Base-by-base conservation (phyloP, 2,113 vertebrate genomes). In the Oncorhynchus masou region DNA sequence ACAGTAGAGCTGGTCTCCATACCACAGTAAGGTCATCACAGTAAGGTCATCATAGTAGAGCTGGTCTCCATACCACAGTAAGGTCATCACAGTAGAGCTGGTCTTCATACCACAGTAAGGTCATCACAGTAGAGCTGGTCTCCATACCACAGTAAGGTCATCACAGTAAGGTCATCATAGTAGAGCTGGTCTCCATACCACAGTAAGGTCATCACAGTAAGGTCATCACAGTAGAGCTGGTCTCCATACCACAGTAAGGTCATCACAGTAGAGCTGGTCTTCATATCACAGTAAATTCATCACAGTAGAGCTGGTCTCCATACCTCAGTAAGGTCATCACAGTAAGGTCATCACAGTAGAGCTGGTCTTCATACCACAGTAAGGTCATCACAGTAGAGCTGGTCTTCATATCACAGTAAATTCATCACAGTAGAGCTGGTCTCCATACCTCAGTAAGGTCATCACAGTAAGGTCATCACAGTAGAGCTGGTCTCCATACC, bases 51-150 rank as follows among this genome's bases (percentile, higher is more conserved):
- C n/a, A n/a, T n/a, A n/a, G n/a, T n/a, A n/a, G n/a, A n/a, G 24
- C 86, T 99, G 19, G 93, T 96, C 24, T 99, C 96, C 25, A 86
- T 99, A 65, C 93, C 96, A 1, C 94, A 95, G 97, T 99, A 91
- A 88, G 88, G 24, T 24, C 2, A 67, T 25, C 1, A 59, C 16
- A 24, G 34, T n/a, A 70, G n/a, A n/a, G 24, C 86, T 99, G 19
- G 93, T 96, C 24, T 99, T 96, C 25, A 86, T 99, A 65, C 93
- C 96, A 1, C 94, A 95, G 97, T 99, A 91, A 88, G 88, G 24
- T 24, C 2, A 67, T 25, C 1, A 59, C 16, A 24, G 34, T n/a
- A 70, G n/a, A n/a, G 24, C 86, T 99, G 19, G 93, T 96, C 24
- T 99, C 96, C 25, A 86, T 99, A 65, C 93, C 96, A 1, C 94